Conservation (phyloP, 1,140 invertebrate genomes). For the Heliconius congener region DNA sequence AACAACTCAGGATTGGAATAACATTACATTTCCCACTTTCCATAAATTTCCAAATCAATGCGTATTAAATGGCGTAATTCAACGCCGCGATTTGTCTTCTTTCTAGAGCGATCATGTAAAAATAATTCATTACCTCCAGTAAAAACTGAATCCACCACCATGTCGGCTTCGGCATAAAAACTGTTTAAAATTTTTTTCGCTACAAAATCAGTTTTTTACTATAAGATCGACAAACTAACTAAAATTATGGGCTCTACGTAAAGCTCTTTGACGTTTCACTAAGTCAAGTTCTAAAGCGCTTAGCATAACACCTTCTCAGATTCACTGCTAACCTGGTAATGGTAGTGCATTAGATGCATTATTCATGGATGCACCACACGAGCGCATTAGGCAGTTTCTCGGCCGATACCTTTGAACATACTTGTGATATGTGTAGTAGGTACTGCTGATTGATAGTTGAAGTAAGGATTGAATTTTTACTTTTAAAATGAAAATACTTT, state of each 20-base stretch:
- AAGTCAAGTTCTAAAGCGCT: conserved; percentile 10
- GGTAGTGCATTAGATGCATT: conserved; percentile 1
- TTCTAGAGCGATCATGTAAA: too few relatives aligned
- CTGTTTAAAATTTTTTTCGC: background rate
- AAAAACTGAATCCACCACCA: too few relatives aligned
- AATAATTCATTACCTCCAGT: too few relatives aligned
- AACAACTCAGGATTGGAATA: too few relatives aligned
- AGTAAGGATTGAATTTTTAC: too few relatives aligned
- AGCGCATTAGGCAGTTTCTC: background rate
- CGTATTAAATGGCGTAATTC: too few relatives aligned
- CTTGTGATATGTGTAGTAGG: background rate
- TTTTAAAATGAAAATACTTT: too few relatives aligned
- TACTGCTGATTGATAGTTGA: background rate
- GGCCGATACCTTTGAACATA: background rate
- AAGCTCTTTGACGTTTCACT: background rate
- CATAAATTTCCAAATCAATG: too few relatives aligned
- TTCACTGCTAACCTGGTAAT: conserved; percentile 12
- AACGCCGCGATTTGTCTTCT: too few relatives aligned
- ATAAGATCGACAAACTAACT: background rate
- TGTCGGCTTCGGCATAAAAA: background rate
- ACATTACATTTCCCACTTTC: too few relatives aligned
- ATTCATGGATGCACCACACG: conserved; percentile 4
- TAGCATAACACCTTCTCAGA: background rate
- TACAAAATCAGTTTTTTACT: background rate
- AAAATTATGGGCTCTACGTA: background rate